Base-by-base conservation (phyloP, 2,888 invertebrate genomes). In the Drosophila basisetae region DNA sequence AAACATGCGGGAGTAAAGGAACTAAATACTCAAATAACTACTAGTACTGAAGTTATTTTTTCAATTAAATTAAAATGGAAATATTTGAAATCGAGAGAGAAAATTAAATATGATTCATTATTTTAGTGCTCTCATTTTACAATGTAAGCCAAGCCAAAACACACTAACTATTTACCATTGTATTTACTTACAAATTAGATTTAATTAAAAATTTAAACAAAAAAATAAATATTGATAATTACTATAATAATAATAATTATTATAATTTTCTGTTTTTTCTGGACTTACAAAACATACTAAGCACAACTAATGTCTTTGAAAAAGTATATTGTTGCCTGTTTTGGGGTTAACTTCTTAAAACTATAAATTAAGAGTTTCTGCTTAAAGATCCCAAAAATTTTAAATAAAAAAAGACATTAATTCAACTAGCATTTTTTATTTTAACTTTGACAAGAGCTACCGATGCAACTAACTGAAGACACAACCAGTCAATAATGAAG, bases 401-500 rank as follows among this genome's bases (percentile, higher is more conserved):
- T 2, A 7, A 30, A 22, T 22, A 22, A 31, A 41, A 30, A 41
- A 41, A 56, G 16, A 10, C 6, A 28, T 30, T 41, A 41, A 5
- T 16, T 13, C 9, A 22, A 30, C 30, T 5, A 13, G 18, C 5
- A 22, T 22, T 22, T 37, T 4, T n/a, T 6, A 39, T 13, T 11
- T 10, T 25, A 25, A 16, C 11, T 16, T 31, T 28, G 22, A 13
- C 2, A 33, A 66, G 22, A 47, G 22, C 7, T 30, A 31, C 16
- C 31, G n/a, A 41, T 33, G 22, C 13, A n/a, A 37, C 35, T 25
- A 25, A 25, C 16, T 50, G 25, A 55, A 62, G 50, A 55, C 73
- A 63, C 58, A 70, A 56, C 62, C 63, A 65, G 60, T 74, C 62
- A 68, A 55, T 54, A 65, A 68, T 30, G 22, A 39, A 73, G 22